phyloP scores from a whole-genome alignment of 1,140 invertebrate genomes.

The Dendroctonus ponderosae region DNA sequence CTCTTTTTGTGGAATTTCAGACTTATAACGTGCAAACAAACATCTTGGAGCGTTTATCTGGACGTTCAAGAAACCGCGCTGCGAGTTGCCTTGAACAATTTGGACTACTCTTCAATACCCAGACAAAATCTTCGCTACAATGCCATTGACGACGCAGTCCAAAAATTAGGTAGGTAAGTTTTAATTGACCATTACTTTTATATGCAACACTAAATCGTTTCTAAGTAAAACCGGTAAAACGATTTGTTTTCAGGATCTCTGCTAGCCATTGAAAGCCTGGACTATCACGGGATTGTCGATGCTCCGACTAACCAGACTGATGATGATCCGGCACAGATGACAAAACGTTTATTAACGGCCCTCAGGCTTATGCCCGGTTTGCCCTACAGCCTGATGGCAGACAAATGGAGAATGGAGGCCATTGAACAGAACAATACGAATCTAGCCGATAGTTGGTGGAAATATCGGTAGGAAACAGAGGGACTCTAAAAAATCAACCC shows the following conservation, averaged over 20 bases:
- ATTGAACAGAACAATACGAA: constrained; percentile 52
- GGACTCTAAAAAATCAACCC: neutral
- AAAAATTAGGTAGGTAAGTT: constrained; percentile 45
- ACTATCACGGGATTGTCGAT: constrained; percentile 30
- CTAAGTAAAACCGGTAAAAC: neutral
- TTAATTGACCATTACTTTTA: neutral
- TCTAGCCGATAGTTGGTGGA: constrained; percentile 49
- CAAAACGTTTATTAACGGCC: constrained; percentile 54
- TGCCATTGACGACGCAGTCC: constrained; percentile 55
- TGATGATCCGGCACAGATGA: constrained; percentile 39
- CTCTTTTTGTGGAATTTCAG: constrained; percentile 34
- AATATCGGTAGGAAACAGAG: constrained; percentile 51
- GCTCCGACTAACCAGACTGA: constrained; percentile 12
- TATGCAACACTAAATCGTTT: neutral
- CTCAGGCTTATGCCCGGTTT: constrained; percentile 56
- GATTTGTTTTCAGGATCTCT: constrained; percentile 45
- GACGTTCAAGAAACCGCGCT: constrained; percentile 59
- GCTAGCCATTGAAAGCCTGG: constrained; percentile 49
- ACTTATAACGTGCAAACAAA: constrained; percentile 58
- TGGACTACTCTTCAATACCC: constrained; percentile 35
- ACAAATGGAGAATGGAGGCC: constrained; percentile 60
- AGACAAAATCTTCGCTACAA: constrained; percentile 37
- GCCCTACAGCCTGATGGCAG: constrained; percentile 60
- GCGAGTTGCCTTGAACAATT: constrained; percentile 40
- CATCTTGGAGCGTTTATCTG: constrained; percentile 57